These are phyloP conservation scores for Ennomos fuscantarius DNA, from an alignment of 2,888 invertebrate species.

Conservation along the genomic window DNA sequence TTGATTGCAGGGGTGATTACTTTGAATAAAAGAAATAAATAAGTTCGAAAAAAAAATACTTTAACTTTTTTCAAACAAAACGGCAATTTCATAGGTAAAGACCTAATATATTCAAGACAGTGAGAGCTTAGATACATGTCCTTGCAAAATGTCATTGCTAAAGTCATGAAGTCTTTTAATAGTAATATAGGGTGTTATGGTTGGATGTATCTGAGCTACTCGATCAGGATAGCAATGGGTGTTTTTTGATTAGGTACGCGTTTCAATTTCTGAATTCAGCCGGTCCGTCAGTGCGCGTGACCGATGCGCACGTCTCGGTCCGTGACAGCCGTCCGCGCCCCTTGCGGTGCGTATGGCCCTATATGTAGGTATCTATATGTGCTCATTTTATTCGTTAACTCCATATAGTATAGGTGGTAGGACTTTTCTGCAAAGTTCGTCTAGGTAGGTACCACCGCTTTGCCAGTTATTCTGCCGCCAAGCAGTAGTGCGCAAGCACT, in stretches of 20 bases:
- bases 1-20: too few species aligned
- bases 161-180: slow-evolving; percentile 52
- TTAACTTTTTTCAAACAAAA: too few species aligned
- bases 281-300: slow-evolving; percentile 76
- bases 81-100: too few species aligned
- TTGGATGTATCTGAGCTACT: slow-evolving; percentile 44
- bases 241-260: slow-evolving; percentile 66
- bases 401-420: background rate
- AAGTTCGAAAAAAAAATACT: too few species aligned
- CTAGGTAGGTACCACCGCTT: too few species aligned
- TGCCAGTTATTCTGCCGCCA: too few species aligned
- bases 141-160: slow-evolving; percentile 54
- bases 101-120: slow-evolving; percentile 55
- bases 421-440: too few species aligned
- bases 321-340: slow-evolving; percentile 51
- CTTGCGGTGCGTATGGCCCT: background rate
- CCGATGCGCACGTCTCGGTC: slow-evolving; percentile 69
- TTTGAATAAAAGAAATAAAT: too few species aligned
- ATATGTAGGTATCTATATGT: background rate
- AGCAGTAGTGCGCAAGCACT: too few species aligned
- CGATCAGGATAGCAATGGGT: slow-evolving; percentile 43
- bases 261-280: slow-evolving; percentile 82
- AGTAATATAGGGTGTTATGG: slow-evolving; percentile 27
- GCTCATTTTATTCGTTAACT: background rate
- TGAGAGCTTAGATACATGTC: slow-evolving; percentile 53